These are phyloP conservation scores for Carabus problematicus DNA, from an alignment of 2,888 invertebrate species.

Conservation along the genomic window DNA sequence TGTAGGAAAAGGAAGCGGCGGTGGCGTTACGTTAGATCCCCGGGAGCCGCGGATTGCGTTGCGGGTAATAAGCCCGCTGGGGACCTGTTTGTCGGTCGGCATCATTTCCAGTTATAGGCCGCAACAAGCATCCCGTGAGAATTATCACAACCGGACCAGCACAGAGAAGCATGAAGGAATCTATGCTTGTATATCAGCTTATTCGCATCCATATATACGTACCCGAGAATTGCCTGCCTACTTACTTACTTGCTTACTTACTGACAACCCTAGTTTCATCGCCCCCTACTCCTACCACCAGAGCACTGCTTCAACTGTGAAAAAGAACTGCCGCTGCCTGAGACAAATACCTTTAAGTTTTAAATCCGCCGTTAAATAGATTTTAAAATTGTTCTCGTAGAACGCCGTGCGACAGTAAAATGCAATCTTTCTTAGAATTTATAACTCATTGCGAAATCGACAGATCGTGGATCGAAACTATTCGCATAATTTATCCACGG, in stretches of 20 bases:
- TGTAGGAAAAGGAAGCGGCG: slow-evolving; percentile 1
- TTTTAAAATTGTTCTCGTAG: slow-evolving; percentile 35
- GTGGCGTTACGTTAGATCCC: neutral
- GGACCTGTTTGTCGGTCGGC: slow-evolving; percentile 29
- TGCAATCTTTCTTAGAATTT: slow-evolving; percentile 41
- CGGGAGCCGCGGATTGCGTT: slow-evolving; percentile 12
- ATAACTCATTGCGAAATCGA: slow-evolving; percentile 41
- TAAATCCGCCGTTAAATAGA: slow-evolving; percentile 42
- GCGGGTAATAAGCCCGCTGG: slow-evolving; percentile 34
- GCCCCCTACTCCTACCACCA: too few relatives aligned
- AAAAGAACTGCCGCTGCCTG: neutral
- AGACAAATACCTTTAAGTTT: slow-evolving; percentile 40
- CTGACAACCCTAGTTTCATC: too few relatives aligned
- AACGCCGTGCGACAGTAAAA: slow-evolving; percentile 36
- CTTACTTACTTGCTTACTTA: too few relatives aligned
- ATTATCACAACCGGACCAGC: slow-evolving; percentile 1
- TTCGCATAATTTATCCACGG: slow-evolving; percentile 38
- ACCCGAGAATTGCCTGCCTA: too few relatives aligned
- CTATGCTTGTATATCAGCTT: too few relatives aligned
- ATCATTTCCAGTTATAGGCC: slow-evolving; percentile 6
- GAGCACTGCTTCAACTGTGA: neutral
- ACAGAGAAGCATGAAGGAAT: neutral
- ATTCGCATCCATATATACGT: too few relatives aligned
- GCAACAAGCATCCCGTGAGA: slow-evolving; percentile 8
- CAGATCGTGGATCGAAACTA: slow-evolving; percentile 37